Evolutionary conservation across 2,113 vertebrate genomes (phyloP).

Genomic region (Galemys pyrenaicus): DNA sequence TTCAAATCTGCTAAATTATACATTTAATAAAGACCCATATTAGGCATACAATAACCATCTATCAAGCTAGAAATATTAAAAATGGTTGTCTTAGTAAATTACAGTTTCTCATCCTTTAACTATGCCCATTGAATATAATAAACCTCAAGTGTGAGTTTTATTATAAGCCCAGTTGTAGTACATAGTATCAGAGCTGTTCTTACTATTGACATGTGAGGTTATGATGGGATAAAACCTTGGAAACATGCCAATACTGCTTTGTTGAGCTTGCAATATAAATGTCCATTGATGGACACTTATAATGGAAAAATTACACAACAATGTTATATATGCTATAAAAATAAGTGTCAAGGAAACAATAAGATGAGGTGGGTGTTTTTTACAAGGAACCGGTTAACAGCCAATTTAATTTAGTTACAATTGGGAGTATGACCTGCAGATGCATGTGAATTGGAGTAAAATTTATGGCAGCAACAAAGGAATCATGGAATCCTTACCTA

Average conservation of each 20-base stretch:
- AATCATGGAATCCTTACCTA: neutral
- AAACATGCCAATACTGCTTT: neutral
- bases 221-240: neutral
- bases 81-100: neutral
- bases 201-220: neutral
- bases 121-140: neutral
- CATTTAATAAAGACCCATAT: neutral
- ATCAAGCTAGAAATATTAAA: neutral
- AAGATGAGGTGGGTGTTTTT: neutral
- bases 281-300: neutral
- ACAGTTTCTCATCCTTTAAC: neutral
- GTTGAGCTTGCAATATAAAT: neutral
- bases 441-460: rapidly evolving
- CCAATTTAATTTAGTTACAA: neutral
- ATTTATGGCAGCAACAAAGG: neutral
- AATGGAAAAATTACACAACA: neutral
- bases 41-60: neutral
- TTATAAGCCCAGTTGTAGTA: neutral
- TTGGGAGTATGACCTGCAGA: rapidly evolving
- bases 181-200: neutral
- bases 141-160: neutral
- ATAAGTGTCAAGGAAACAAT: neutral
- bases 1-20: neutral
- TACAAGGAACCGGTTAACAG: neutral
- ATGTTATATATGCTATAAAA: neutral